Base-by-base conservation (phyloP, 2,113 vertebrate genomes). In the Amphiprion ocellaris region DNA sequence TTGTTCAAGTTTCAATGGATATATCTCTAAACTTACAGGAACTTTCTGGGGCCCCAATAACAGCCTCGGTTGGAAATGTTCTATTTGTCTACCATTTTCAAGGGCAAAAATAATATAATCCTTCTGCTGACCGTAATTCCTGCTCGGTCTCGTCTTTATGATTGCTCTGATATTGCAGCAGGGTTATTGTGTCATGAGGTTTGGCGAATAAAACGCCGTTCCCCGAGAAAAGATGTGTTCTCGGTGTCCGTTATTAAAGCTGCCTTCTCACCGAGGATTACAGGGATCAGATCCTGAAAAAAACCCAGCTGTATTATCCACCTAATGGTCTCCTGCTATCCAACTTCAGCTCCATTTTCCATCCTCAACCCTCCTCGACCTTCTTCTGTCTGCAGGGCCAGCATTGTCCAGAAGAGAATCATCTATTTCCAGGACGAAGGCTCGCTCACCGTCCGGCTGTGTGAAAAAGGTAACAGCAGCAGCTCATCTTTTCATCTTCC, bases 371-470 rank as follows among this genome's bases (percentile, higher is more conserved):
- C 56, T 14, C 24, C 26, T 3, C 21, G 30, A 10, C 19, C 41
- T 63, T 30, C 47, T 46, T 50, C 16, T 77, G 19, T 82, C 17
- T 89, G 16, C 83, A 99, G 97, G 89, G 97, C 97, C 68, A 99
- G 97, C 68, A 97, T 99, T 30, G 96, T 98, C 71, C 97, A 99
- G 94, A 98, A 97, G 82, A 96, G 95, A 82, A 94, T 98, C 33
- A 97, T 97, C 90, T 98, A 96, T 94, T 98, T 98, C 93, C 97
- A 97, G 90, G 96, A 98, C 62, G 96, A 98, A 75, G 97, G 97
- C 28, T 98, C 97, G 60, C 96, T 99, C 82, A 98, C 97, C 28
- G 95, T 96, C 89, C 97, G 93, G 76, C 94, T 99, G 53, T 99
- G 97, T 91, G 97, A 99, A 90, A 97, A 95, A 97, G 98, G 98